Conservation (phyloP, 1,140 invertebrate species). For the Pantala flavescens region DNA sequence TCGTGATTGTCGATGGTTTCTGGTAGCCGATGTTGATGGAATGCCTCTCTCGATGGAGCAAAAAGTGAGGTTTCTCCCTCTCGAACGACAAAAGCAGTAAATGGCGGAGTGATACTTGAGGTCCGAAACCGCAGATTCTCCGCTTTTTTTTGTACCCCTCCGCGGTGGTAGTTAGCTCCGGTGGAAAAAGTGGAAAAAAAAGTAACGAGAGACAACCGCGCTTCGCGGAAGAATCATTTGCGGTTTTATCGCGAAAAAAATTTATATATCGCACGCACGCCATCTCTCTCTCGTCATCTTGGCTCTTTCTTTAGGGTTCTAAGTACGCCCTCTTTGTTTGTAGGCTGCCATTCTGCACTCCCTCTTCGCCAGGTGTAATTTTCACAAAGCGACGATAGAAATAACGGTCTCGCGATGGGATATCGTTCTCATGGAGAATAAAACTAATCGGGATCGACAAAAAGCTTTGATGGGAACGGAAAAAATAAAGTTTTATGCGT, state of each 20-base stretch:
- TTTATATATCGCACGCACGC: background rate
- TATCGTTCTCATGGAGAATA: background rate
- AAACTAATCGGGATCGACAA: background rate
- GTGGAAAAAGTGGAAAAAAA: too few species aligned
- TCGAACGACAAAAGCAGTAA: too few species aligned
- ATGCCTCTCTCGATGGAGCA: too few species aligned
- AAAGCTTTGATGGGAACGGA: background rate
- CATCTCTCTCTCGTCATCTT: background rate
- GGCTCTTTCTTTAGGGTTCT: background rate
- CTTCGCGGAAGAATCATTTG: background rate
- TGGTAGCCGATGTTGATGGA: too few species aligned
- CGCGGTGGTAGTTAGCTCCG: too few species aligned
- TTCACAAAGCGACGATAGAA: background rate
- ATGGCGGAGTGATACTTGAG: too few species aligned
- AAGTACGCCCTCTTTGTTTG: too few species aligned
- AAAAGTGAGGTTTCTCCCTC: too few species aligned
- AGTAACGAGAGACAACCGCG: background rate
- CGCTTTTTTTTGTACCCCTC: too few species aligned
- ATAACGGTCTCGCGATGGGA: background rate
- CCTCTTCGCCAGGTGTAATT: background rate
- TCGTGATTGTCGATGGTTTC: too few species aligned
- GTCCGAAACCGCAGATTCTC: too few species aligned
- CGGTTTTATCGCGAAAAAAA: constrained; percentile 6
- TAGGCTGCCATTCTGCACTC: background rate
- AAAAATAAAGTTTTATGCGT: too few species aligned